A percentile compares a stretch with the other conserved stretches of the same genome.
Conservation (phyloP, 2,797 vertebrate species). For the Eutrigla gurnardus region DNA sequence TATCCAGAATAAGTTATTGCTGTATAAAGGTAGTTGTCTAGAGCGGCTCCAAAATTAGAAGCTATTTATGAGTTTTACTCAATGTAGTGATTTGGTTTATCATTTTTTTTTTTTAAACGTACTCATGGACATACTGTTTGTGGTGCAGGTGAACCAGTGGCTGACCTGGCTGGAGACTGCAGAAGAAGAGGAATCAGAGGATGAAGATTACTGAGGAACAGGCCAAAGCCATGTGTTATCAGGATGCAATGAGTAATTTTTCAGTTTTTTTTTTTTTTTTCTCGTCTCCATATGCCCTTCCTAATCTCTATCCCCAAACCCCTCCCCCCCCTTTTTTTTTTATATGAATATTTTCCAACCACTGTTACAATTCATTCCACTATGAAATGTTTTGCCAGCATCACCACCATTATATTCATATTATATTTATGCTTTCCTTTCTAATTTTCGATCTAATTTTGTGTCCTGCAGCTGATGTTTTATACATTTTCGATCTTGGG, state of each 20-base stretch:
- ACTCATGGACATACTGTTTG: not conserved
- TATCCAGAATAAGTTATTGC: not conserved
- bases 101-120: too few relatives aligned
- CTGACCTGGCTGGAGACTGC: constrained; percentile 99
- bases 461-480: constrained; percentile 55
- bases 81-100: too few relatives aligned
- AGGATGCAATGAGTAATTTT: constrained; percentile 85
- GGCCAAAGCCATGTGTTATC: constrained; percentile 87
- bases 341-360: constrained; percentile 82
- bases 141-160: constrained; percentile 96
- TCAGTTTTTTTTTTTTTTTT: not conserved
- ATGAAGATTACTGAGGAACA: constrained; percentile 95
- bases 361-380: constrained; percentile 88
- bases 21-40: not conserved
- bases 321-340: constrained; percentile 19
- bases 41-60: not conserved
- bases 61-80: not conserved
- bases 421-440: constrained; percentile 47
- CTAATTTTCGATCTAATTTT: constrained; percentile 25
- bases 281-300: constrained; percentile 9
- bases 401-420: constrained; percentile 71
- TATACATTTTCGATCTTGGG: constrained; percentile 59
- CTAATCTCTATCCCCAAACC: not conserved
- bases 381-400: constrained; percentile 84
- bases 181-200: constrained; percentile 98